A percentile compares a stretch with the other conserved stretches of the same genome.
Conservation (phyloP, 2,113 vertebrate species). For the Pandion haliaetus region DNA sequence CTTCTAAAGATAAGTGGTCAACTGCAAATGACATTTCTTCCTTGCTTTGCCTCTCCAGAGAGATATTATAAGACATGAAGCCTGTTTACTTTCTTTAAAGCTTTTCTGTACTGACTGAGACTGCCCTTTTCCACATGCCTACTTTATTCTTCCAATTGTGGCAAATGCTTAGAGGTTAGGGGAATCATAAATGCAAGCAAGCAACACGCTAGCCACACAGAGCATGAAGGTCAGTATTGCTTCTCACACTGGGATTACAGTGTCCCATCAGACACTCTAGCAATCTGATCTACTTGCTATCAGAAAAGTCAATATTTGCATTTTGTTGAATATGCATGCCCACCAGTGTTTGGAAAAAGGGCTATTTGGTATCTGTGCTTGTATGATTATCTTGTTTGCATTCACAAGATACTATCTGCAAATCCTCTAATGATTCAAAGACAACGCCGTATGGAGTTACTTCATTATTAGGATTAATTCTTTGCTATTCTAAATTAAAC, state of each 20-base stretch:
- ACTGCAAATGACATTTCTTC: constrained; percentile 19
- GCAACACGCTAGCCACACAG: neutral
- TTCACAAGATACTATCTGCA: constrained; percentile 69
- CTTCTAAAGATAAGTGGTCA: constrained; percentile 30
- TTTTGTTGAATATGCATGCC: constrained; percentile 81
- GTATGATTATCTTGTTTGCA: constrained; percentile 75
- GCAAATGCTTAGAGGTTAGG: constrained; percentile 49
- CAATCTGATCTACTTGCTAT: constrained; percentile 64
- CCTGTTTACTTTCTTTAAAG: constrained; percentile 54
- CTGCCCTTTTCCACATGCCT: constrained; percentile 50
- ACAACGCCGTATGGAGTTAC: constrained; percentile 35
- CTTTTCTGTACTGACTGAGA: constrained; percentile 12
- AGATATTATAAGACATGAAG: neutral
- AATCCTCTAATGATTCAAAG: constrained; percentile 71
- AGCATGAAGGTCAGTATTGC: constrained; percentile 51
- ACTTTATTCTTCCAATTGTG: constrained; percentile 45
- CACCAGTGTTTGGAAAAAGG: constrained; percentile 62
- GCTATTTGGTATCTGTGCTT: constrained; percentile 62
- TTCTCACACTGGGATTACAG: constrained; percentile 28
- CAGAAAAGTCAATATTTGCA: constrained; percentile 85
- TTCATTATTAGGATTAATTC: constrained; percentile 72
- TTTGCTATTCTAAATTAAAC: constrained; percentile 57
- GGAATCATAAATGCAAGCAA: constrained; percentile 60
- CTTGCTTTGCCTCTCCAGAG: constrained; percentile 6
- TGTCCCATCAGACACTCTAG: constrained; percentile 54